Evolutionary conservation across 2,797 vertebrate genomes (phyloP), one percentile per base, ranked within the genome.

Genomic region (Acipenser transmontanus): DNA sequence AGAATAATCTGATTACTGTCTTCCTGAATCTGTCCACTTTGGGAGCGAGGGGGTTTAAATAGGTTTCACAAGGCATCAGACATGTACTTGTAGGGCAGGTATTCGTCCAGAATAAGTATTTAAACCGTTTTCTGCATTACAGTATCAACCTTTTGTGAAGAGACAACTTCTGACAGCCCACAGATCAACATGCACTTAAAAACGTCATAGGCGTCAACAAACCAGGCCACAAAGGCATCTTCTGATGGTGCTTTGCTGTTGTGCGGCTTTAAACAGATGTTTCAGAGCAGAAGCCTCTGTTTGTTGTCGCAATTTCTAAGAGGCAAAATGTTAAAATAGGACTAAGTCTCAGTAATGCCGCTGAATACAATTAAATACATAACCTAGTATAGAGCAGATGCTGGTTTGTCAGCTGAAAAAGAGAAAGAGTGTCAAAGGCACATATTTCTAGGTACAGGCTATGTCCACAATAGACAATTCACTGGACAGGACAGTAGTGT

Each of bases 261-360:
- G 49, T 62, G 72, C 62, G 68, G 69, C 71, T 65, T 65, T 12
- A 68, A 78, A 71, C 78, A 77, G 79, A 80, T 79, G 78, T 69
- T 61, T 68, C 62, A 62, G 69, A 71, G 7, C 13, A 61, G 75
- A 69, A 72, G 70, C 67, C 70, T 73, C 74, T 68, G 76, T 74
- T 76, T 81, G 76, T 75, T 76, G 72, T 76, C 71, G 75, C 70
- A 70, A 70, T 76, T 77, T 65, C 47, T 66, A 76, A 68, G 73
- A 66, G 72, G 67, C 72, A 78, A 77, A 78, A 78, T 72, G 72
- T 78, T 77, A 67, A 77, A 79, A 71, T 70, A 73, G 67, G 73
- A 62, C 69, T 77, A 78, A 73, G 74, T 78, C 78, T 50, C 20
- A 67, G 69, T 76, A 78, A 76, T 80, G 67, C 77, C 69, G 56